These are phyloP conservation scores for Lasioglossum pauxillum DNA, from an alignment of 2,888 invertebrate genomes.

Conservation along the genomic window DNA sequence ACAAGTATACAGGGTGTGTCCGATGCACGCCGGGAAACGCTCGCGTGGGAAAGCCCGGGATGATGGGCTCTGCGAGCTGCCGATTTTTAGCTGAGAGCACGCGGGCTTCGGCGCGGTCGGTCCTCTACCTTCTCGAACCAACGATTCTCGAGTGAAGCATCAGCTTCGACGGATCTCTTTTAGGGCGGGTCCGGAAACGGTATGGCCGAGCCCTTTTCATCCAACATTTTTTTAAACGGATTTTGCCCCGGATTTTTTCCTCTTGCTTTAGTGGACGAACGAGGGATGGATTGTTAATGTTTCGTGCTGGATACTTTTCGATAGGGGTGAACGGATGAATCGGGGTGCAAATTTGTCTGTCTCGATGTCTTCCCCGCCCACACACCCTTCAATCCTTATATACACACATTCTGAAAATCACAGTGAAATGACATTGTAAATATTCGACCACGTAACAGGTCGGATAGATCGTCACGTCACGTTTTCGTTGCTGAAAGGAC, in stretches of 20 bases:
- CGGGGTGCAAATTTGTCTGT: not conserved
- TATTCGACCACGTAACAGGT: not conserved
- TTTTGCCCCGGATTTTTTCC: too few species aligned
- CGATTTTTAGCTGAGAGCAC: not conserved
- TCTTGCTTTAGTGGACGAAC: not conserved
- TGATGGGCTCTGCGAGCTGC: not conserved
- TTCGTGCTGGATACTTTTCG: not conserved
- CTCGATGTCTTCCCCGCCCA: too few species aligned
- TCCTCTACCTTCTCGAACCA: not conserved
- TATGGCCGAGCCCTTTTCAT: not conserved
- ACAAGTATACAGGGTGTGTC: constrained; percentile 60
- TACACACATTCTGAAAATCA: too few species aligned
- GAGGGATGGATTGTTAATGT: not conserved
- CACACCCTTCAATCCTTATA: too few species aligned
- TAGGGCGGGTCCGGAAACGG: not conserved
- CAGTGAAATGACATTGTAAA: not conserved
- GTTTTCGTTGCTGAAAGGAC: not conserved
- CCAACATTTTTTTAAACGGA: not conserved
- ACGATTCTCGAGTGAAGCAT: not conserved
- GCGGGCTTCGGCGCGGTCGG: not conserved
- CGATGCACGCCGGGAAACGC: constrained; percentile 43
- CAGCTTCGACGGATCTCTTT: not conserved
- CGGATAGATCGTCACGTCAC: not conserved
- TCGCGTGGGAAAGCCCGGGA: constrained; percentile 28
- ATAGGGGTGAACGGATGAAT: not conserved